phyloP scores from a whole-genome alignment of 2,797 vertebrate species.

The Typhlichthys subterraneus region DNA sequence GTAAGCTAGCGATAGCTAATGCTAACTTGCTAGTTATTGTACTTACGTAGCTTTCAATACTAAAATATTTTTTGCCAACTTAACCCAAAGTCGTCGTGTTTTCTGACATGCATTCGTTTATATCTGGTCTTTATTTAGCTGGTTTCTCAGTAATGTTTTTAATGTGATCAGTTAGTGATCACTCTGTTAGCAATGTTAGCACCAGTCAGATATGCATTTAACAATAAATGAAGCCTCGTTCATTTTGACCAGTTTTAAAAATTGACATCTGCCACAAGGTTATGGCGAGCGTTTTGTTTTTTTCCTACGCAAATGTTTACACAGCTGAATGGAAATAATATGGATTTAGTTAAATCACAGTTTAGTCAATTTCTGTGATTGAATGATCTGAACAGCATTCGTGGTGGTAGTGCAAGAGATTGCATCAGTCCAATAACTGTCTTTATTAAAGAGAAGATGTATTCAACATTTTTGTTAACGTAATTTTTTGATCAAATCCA shows the following conservation, averaged over 20 bases:
- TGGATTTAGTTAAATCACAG: constrained; percentile 11
- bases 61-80: too few species aligned
- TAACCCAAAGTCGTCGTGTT: too few species aligned
- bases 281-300: fast-evolving
- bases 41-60: too few species aligned
- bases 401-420: background rate
- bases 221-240: too few species aligned
- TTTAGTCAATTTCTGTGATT: constrained; percentile 46
- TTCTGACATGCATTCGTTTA: too few species aligned
- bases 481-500: too few species aligned
- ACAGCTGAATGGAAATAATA: fast-evolving
- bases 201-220: background rate
- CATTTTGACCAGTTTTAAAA: background rate
- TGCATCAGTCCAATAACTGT: background rate
- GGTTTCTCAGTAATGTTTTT: too few species aligned
- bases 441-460: background rate
- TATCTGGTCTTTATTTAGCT: too few species aligned
- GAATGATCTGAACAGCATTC: constrained; percentile 9
- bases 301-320: too few species aligned
- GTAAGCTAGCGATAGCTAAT: too few species aligned
- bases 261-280: background rate
- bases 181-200: background rate
- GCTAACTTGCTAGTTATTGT: too few species aligned
- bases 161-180: too few species aligned
- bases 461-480: background rate